Evolutionary conservation across 1,140 invertebrate species (phyloP).

Genomic region (Ooceraea biroi): DNA sequence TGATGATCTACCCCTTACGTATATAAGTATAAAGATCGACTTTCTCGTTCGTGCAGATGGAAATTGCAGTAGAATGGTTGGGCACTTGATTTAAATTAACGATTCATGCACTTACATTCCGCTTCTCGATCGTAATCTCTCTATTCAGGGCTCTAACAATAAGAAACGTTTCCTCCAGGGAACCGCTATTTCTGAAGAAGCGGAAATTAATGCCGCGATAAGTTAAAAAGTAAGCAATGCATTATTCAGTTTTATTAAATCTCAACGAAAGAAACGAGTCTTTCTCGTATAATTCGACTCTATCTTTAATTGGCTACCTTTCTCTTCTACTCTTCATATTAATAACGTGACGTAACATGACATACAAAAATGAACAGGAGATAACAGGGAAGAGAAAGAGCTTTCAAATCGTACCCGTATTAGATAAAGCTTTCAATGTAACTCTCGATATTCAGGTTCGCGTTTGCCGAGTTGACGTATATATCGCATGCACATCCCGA

Average conservation of each 20-base stretch:
- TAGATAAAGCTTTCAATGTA: constrained; percentile 15
- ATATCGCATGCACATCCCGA: neutral
- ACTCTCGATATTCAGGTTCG: neutral
- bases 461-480: neutral
- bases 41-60: neutral
- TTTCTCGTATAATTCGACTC: constrained; percentile 43
- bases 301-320: constrained; percentile 57
- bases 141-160: constrained; percentile 62
- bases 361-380: constrained; percentile 26
- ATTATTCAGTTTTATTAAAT: constrained; percentile 68
- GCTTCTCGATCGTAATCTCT: constrained; percentile 46
- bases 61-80: constrained; percentile 15
- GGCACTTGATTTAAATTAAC: constrained; percentile 52
- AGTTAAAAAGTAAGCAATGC: constrained; percentile 62
- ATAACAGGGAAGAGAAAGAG: neutral
- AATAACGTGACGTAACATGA: constrained; percentile 33
- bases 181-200: constrained; percentile 19
- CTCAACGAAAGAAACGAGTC: constrained; percentile 51
- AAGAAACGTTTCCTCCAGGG: constrained; percentile 49
- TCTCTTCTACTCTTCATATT: constrained; percentile 40
- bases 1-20: neutral
- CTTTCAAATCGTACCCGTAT: neutral
- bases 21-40: neutral
- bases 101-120: constrained; percentile 45
- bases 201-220: constrained; percentile 61